phyloP scores from a whole-genome alignment of 2,888 invertebrate species.

The Aethes cnicana region DNA sequence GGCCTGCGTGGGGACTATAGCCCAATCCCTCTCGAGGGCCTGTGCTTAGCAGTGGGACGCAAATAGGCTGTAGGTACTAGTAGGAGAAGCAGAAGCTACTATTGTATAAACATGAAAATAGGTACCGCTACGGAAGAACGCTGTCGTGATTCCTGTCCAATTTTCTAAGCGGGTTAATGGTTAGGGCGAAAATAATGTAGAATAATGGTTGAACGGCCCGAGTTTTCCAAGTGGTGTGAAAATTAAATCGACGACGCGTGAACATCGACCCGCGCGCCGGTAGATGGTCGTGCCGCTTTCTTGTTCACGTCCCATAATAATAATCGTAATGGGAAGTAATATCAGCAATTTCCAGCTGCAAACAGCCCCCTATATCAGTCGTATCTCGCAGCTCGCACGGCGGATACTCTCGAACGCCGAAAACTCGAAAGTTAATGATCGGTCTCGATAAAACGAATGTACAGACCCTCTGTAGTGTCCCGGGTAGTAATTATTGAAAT shows the following conservation, averaged over 20 bases:
- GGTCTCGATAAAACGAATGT: no score
- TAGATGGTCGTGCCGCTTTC: conserved; percentile 61
- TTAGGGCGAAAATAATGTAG: conserved; percentile 28
- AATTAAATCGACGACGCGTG: conserved; percentile 52
- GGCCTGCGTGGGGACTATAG: no score
- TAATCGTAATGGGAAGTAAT: conserved; percentile 71
- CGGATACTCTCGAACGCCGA: conserved; percentile 43
- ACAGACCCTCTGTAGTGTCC: conserved; percentile 46
- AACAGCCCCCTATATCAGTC: conserved; percentile 59
- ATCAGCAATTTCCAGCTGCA: conserved; percentile 64
- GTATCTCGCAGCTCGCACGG: conserved; percentile 55
- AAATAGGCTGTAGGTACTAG: no score
- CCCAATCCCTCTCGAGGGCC: no score
- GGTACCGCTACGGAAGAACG: conserved; percentile 1
- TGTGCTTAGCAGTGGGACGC: no score
- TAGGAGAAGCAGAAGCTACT: background rate
- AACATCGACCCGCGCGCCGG: conserved; percentile 42
- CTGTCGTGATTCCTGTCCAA: conserved; percentile 29
- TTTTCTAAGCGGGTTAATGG: conserved; percentile 11
- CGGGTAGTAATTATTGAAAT: conserved; percentile 47
- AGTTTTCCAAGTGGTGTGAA: conserved; percentile 60
- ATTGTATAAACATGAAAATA: conserved; percentile 1
- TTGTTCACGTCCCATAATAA: conserved; percentile 61
- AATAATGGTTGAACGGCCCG: conserved; percentile 27
- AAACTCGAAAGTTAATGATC: conserved; percentile 56